Base-by-base conservation (phyloP, 2,888 invertebrate genomes). In the Gonocerus acuteangulatus region DNA sequence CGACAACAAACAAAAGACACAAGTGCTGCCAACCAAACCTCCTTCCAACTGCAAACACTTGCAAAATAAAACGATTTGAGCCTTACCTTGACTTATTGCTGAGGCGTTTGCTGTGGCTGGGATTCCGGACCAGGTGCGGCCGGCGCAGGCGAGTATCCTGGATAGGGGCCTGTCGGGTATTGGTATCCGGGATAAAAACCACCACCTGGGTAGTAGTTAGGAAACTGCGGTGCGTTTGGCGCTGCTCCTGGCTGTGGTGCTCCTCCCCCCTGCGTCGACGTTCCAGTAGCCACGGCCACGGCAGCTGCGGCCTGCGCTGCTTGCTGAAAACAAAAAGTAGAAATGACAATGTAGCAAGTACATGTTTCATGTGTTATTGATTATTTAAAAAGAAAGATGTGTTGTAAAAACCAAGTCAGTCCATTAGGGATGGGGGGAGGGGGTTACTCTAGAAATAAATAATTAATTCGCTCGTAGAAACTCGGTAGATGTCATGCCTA, bases 191-290 rank as follows among this genome's bases (percentile, higher is more conserved):
- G 49, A 23, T 60, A 60, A 11, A 48, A 48, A 19, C 60, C 60
- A 2, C 39, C 61, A 22, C 61, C 61, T 15, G 61, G 47, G 22
- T 61, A 61, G 27, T 57, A 57, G 18, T 27, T 21, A 13, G 57
- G 57, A 45, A 45, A 57, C 2, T 34, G 27, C 13, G 45, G 45
- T 1, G 51, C 32, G 6, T 27, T 34, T 27, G 51, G 16, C 18
- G 19, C 32, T 1, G 42, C 21, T 23, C 19, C 4, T 0, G 57
- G 45, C 19, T 57, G 57, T 2, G 23, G 23, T 42, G 39, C 23
- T 2, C 45, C 47, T 45, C 32, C 57, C 1, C 45, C 27, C n/a
- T 27, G 39, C 9, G 36, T 19, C 11, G 19, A n/a, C 42, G 32
- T 18, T 27, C 27, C 27, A 9, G 27, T 27, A 6, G 34, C 64